Percentiles rank a stretch among this genome's conserved stretches.
Conservation (phyloP, 2,797 vertebrate species). For the Thripadectes ignobilis region DNA sequence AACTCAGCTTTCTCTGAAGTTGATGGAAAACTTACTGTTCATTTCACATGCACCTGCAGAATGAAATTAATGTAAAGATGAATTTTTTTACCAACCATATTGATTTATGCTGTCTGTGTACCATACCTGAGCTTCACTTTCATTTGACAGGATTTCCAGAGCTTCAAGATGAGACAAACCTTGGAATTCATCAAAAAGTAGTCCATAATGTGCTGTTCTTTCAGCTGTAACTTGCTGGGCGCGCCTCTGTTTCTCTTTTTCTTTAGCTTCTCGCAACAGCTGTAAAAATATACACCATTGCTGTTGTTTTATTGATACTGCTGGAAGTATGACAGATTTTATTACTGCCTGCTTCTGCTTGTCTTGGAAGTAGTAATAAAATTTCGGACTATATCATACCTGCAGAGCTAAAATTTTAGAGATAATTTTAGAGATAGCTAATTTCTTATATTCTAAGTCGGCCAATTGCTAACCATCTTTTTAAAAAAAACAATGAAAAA, state of each 20-base stretch:
- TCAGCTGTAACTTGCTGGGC: conserved; percentile 85
- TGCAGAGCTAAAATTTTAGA: background rate
- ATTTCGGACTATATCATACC: background rate
- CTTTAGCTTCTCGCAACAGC: conserved; percentile 96
- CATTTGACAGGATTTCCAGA: conserved; percentile 96
- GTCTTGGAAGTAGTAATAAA: background rate
- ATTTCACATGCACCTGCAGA: background rate
- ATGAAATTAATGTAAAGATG: background rate
- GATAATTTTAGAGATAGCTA: background rate
- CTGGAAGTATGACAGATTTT: background rate
- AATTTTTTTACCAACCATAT: background rate
- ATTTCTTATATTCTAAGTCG: background rate
- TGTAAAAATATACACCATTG: conserved; percentile 66
- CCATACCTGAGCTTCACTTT: conserved; percentile 91
- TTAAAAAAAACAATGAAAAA: background rate
- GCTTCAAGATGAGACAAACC: conserved; percentile 97
- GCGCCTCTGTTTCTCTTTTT: conserved; percentile 90
- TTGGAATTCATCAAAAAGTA: conserved; percentile 97
- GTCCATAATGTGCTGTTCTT: conserved; percentile 91
- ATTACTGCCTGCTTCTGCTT: background rate
- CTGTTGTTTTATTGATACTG: background rate
- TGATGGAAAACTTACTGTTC: background rate
- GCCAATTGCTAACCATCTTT: background rate
- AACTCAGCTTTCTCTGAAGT: background rate
- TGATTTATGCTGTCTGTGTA: conserved; percentile 4